Percentiles rank a stretch among this genome's conserved stretches.
phyloP scores from a whole-genome alignment of 2,888 invertebrate species.

The Lissonota sp. region DNA sequence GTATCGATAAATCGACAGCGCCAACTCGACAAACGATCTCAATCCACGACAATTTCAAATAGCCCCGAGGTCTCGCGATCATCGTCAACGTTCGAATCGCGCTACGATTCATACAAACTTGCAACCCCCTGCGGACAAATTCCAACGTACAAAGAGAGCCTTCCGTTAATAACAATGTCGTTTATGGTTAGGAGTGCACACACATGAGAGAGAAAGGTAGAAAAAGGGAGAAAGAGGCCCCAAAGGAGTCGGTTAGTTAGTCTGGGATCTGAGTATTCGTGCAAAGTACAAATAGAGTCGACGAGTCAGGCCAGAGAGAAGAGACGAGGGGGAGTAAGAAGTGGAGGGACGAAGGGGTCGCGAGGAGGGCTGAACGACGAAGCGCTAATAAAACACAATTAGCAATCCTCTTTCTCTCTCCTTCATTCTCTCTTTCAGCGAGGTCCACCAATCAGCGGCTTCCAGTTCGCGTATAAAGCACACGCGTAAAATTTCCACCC shows the following conservation, averaged over 20 bases:
- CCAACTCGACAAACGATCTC: not conserved
- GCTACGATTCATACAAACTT: not conserved
- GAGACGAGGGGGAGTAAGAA: not conserved
- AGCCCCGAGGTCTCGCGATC: not conserved
- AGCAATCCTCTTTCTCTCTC: slow-evolving; percentile 70
- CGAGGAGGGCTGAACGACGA: slow-evolving; percentile 55
- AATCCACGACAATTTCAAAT: not conserved
- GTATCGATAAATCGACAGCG: too few species aligned
- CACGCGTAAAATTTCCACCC: slow-evolving; percentile 75
- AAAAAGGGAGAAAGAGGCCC: slow-evolving; percentile 4
- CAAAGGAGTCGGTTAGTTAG: not conserved
- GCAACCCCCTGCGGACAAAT: slow-evolving; percentile 33
- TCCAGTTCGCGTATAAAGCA: slow-evolving; percentile 70
- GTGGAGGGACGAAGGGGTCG: too few species aligned
- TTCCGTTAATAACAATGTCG: slow-evolving; percentile 79
- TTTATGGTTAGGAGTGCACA: slow-evolving; percentile 74
- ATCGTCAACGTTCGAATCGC: not conserved
- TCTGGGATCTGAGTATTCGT: not conserved
- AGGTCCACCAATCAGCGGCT: slow-evolving; percentile 77
- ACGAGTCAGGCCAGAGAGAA: not conserved
- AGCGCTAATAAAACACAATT: slow-evolving; percentile 83
- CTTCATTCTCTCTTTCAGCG: slow-evolving; percentile 13
- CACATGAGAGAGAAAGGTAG: slow-evolving; percentile 63
- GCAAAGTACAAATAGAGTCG: not conserved
- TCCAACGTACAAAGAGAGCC: slow-evolving; percentile 64